Percentiles rank a stretch among this genome's conserved stretches.
Conservation (phyloP, 2,888 invertebrate genomes). For the Tiliacea aurago region DNA sequence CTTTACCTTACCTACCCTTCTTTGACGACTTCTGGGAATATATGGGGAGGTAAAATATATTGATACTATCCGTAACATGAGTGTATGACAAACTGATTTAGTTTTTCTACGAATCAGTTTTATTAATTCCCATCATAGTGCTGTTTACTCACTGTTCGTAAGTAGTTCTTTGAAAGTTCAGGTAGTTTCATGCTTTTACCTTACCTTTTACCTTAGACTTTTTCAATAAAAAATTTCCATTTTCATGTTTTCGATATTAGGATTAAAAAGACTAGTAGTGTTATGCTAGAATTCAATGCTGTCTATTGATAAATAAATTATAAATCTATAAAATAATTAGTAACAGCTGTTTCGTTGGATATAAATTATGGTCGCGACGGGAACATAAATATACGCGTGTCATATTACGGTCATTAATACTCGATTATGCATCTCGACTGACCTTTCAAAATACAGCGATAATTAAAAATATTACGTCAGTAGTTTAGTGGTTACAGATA, state of each 20-base stretch:
- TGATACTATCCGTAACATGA: neutral
- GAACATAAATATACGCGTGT: constrained; percentile 54
- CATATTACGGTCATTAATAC: constrained; percentile 55
- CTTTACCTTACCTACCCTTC: neutral
- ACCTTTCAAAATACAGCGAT: constrained; percentile 3
- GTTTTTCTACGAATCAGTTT: constrained; percentile 24
- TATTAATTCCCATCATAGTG: neutral
- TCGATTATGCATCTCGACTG: constrained; percentile 40
- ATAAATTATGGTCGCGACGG: constrained; percentile 57
- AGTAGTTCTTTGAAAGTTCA: constrained; percentile 13
- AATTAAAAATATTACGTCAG: neutral
- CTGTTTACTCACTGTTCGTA: neutral
- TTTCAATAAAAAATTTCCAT: neutral
- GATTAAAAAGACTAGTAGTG: neutral
- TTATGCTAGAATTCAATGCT: neutral
- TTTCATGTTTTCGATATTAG: neutral
- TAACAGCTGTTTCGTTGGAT: constrained; percentile 46
- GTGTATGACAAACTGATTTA: constrained; percentile 20
- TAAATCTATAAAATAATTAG: constrained; percentile 60
- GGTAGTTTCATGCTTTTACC: neutral
- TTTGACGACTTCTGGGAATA: constrained; percentile 26
- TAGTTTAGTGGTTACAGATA: neutral
- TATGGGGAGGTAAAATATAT: constrained; percentile 10
- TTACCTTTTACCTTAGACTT: too few species aligned
- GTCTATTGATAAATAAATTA: constrained; percentile 41